Evolutionary conservation across 1,140 invertebrate species (phyloP).

Genomic region (Orius laevigatus): DNA sequence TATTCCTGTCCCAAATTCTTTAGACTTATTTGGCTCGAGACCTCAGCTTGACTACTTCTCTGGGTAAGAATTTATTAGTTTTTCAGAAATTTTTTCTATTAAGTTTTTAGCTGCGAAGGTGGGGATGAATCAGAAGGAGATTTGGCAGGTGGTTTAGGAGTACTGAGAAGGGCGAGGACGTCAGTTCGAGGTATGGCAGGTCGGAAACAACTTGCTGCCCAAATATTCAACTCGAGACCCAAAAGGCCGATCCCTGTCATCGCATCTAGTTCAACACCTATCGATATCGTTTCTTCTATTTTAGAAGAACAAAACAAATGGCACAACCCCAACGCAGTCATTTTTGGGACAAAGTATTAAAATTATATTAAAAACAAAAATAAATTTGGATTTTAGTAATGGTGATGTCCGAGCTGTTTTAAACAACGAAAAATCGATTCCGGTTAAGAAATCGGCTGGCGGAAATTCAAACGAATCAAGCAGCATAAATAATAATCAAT

Average conservation of each 20-base stretch:
- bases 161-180: not conserved
- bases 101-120: constrained; percentile 12
- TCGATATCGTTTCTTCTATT: constrained; percentile 14
- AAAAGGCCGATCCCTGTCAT: constrained; percentile 5
- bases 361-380: not conserved
- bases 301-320: constrained; percentile 24
- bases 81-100: not conserved
- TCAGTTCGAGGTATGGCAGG: constrained; percentile 5
- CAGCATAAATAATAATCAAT: too few species aligned
- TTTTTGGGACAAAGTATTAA: constrained; percentile 8
- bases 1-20: not conserved
- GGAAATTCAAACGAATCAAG: too few species aligned
- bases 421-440: too few species aligned
- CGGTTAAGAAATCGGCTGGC: too few species aligned
- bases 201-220: constrained; percentile 11
- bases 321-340: constrained; percentile 9
- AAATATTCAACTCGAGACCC: constrained; percentile 1
- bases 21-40: constrained; percentile 13
- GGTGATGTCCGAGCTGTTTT: too few species aligned
- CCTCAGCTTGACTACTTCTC: constrained; percentile 16
- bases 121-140: constrained; percentile 8
- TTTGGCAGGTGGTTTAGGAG: not conserved
- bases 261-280: constrained; percentile 2
- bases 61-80: too few species aligned
- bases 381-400: too few species aligned